Evolutionary conservation across 1,140 invertebrate genomes (phyloP), one percentile per base, ranked within the genome.

Genomic region (Drosophila kepulauana): DNA sequence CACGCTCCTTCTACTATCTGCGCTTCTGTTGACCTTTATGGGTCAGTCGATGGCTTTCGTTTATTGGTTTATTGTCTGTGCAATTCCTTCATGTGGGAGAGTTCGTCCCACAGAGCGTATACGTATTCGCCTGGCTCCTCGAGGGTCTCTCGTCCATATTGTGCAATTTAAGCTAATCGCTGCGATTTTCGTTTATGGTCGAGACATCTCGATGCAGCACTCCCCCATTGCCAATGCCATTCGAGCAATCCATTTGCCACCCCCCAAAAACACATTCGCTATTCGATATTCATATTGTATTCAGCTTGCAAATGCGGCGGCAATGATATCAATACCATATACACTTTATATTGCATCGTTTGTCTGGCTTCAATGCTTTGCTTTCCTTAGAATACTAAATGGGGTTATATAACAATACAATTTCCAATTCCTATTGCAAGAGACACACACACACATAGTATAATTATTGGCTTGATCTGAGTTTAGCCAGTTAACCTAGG

Each of bases 61-160:
- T 88, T 84, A 89, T 88, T 89, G 81, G 78, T 84, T 88, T 87
- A 88, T 88, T 87, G 82, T 87, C 68, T 87, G 84, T 77, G 72
- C 75, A 74, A 77, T 80, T 52, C 48, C n/a, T 20, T 20, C 38
- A 59, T 41, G 16, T 13, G 33, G 59, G 65, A 41, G 7, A 5
- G 2, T 72, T 30, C 6, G 35, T 63, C 49, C 63, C 54, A 16
- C 61, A 48, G 38, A 28, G 43, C 5, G 35, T 5, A 5, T 59
- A 6, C 59, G 41, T 15, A 25, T 56, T 10, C 51, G n/a, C 75
- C 58, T 68, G 56, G 56, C 72, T 64, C 20, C 72, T 64, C 16
- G 71, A 73, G 73, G 81, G 79, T 75, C 63, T 62, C 81, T 72
- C 57, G 70, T 59, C 70, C 46, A 80, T 82, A 74, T 76, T 82